Evolutionary conservation across 2,797 vertebrate species (phyloP).

Genomic region (Anguilla obscura): DNA sequence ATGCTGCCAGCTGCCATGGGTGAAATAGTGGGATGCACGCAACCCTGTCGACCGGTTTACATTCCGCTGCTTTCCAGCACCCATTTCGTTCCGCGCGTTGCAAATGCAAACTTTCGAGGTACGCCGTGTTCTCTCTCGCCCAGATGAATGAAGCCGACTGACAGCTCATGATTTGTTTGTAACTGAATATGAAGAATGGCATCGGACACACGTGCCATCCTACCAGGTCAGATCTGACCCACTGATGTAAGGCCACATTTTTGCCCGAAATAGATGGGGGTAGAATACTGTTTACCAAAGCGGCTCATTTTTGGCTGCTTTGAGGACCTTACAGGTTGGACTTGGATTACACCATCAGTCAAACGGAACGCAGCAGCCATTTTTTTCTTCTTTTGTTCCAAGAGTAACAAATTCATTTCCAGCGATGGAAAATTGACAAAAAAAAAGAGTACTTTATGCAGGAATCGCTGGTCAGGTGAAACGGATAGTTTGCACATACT

Average conservation of each 20-base stretch:
- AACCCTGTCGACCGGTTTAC: not conserved
- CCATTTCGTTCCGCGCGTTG: not conserved
- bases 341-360: no score
- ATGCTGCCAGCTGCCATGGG: no score
- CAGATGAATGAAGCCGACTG: not conserved
- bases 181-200: not conserved
- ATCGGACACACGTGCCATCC: not conserved
- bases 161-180: not conserved
- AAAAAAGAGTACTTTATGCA: no score
- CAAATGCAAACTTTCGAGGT: not conserved
- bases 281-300: not conserved
- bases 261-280: not conserved
- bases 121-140: not conserved
- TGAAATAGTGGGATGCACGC: not conserved
- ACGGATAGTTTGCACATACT: no score
- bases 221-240: not conserved
- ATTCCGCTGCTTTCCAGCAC: not conserved
- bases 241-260: not conserved
- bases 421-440: no score
- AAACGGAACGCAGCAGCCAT: no score
- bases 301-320: not conserved
- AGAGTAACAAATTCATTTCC: no score
- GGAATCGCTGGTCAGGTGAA: no score
- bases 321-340: no score
- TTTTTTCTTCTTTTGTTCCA: no score